Evolutionary conservation across 1,140 invertebrate species (phyloP), one percentile per base, ranked within the genome.

Genomic region (Drosophila sucinea): DNA sequence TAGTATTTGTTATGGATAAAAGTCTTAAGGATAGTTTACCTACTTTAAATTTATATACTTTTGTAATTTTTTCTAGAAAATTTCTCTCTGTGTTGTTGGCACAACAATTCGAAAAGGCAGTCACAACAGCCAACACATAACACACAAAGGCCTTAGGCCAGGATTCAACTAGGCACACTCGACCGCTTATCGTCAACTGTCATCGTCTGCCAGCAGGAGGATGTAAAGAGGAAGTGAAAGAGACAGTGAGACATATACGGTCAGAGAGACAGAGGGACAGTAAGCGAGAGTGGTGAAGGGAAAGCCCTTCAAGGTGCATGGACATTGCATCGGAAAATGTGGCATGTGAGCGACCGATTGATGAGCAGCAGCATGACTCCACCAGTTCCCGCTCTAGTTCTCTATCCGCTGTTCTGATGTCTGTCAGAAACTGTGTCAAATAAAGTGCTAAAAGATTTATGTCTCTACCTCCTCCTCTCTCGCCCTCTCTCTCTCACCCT

Each of bases 401-500:
- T 64, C 60, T n/a, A 44, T 51, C 66, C 44, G 10, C 29, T 38
- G 35, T 40, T 35, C 58, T 38, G 38, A 27, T 35, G 63, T 61
- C 44, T 72, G 54, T 38, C 60, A 41, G 64, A 74, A 90, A 90
- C 69, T 90, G 70, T 90, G 86, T 90, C 86, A 90, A 80, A 90
- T 90, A 81, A 81, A 90, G 87, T 90, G 79, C 74, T 90, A 86
- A 83, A 86, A 86, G 86, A 90, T 90, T 90, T 90, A 90, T 90
- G 81, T 70, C 77, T 77, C 72, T 66, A 65, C 79, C 63, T 80
- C 73, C 7, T 29, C 29, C 1, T 30, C 72, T 71, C 56, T 70
- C 17, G 35, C 60, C 38, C 35, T 66, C 69, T 70, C 62, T 64
- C 58, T 54, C 58, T 68, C 58, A 60, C 55, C 33, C 63, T 41